phyloP scores from a whole-genome alignment of 2,888 invertebrate species.

The Petrolisthes manimaculis region DNA sequence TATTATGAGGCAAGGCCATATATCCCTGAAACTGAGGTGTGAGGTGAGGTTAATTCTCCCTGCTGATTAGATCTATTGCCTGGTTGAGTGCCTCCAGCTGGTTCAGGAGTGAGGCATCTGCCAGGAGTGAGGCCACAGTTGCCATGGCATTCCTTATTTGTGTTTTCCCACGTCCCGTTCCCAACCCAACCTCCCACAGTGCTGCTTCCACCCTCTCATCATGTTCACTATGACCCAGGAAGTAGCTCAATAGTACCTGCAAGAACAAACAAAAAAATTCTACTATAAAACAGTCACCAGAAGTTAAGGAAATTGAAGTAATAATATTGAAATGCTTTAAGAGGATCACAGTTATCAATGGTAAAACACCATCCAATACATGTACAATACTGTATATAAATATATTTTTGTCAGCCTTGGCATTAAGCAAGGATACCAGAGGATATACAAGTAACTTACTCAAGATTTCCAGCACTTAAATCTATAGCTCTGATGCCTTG shows the following conservation, averaged over 20 bases:
- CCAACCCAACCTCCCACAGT: conserved; percentile 20
- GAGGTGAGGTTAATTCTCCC: not conserved
- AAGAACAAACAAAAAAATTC: no score
- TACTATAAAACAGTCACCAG: not conserved
- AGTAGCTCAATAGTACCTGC: conserved; percentile 30
- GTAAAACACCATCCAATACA: no score
- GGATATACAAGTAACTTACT: no score
- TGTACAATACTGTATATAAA: no score
- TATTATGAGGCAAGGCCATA: no score
- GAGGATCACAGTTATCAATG: no score
- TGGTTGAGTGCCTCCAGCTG: conserved; percentile 28
- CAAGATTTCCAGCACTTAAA: no score
- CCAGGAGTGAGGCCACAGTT: conserved; percentile 1
- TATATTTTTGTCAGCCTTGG: no score
- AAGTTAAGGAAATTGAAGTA: no score
- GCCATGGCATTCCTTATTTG: conserved; percentile 16
- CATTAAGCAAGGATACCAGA: no score
- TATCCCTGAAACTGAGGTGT: not conserved
- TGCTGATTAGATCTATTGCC: conserved; percentile 43
- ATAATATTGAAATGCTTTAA: no score
- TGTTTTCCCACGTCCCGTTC: not conserved
- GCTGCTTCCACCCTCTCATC: conserved; percentile 14
- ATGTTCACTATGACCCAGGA: not conserved
- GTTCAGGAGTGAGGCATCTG: conserved; percentile 5
- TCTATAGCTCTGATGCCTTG: no score